phyloP scores from a whole-genome alignment of 2,797 vertebrate species.

The Chaetophractus vellerosus region DNA sequence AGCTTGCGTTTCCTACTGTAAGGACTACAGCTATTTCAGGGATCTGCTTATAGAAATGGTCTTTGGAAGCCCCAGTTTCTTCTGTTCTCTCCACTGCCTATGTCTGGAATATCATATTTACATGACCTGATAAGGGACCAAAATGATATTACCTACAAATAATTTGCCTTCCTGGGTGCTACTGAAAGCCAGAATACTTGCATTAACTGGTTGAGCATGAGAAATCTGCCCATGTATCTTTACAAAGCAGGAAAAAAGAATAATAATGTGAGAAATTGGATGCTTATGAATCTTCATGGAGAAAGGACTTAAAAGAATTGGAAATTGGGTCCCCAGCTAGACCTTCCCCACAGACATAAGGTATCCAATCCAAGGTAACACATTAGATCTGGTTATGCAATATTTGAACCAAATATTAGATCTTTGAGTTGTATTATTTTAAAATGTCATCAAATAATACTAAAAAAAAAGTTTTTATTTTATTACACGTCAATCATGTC shows the following conservation, averaged over 20 bases:
- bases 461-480: background rate
- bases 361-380: background rate
- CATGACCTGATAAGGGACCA: background rate
- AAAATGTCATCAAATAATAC: background rate
- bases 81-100: constrained; percentile 1
- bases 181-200: constrained; percentile 49
- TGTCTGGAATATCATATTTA: background rate
- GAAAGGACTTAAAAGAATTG: constrained; percentile 12
- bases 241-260: constrained; percentile 17
- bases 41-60: background rate
- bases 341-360: background rate
- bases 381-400: background rate
- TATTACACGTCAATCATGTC: background rate
- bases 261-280: background rate
- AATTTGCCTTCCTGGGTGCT: background rate
- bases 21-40: constrained; percentile 47
- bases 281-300: background rate
- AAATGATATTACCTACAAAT: constrained; percentile 52
- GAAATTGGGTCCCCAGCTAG: background rate
- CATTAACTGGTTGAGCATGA: background rate
- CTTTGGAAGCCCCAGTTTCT: background rate
- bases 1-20: background rate
- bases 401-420: background rate
- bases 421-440: background rate
- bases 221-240: background rate